These are phyloP conservation scores for Aurelia sp. DNA, from an alignment of 30 jellyfish, hydroid and myxozoan species.

Conservation along the genomic window DNA sequence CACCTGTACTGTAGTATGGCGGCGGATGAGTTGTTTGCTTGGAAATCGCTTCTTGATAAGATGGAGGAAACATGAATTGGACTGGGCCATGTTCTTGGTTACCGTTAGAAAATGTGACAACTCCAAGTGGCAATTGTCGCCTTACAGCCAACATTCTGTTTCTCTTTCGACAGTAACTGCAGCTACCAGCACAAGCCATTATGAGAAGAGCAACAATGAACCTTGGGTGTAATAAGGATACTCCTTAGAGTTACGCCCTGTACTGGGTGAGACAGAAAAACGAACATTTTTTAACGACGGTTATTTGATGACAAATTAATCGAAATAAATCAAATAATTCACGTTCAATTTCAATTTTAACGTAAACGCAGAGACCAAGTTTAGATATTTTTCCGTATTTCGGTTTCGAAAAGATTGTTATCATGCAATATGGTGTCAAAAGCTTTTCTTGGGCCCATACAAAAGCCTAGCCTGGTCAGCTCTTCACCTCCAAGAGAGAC, in stretches of 20 bases:
- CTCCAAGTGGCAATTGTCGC: constrained; percentile 35
- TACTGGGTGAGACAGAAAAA: neutral
- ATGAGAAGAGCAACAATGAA: constrained; percentile 51
- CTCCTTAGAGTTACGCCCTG: neutral
- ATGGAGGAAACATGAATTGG: constrained; percentile 29
- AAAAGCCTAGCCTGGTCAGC: no score
- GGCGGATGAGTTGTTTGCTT: constrained; percentile 36
- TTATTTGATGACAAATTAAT: no score
- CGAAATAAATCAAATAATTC: no score
- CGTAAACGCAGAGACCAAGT: no score
- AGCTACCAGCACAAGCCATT: constrained; percentile 65
- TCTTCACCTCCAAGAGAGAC: no score
- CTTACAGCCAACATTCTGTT: constrained; percentile 45
- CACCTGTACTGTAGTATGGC: constrained; percentile 62
- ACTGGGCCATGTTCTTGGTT: constrained; percentile 46
- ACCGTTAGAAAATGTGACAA: constrained; percentile 49
- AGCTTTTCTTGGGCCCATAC: no score
- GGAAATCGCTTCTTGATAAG: constrained; percentile 59
- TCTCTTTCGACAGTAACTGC: constrained; percentile 57
- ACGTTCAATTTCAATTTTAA: no score
- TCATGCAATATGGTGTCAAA: no score
- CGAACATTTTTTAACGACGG: no score
- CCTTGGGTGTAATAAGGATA: constrained; percentile 7
- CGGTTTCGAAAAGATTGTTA: no score
- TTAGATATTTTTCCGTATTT: no score